Conservation (phyloP, 2,113 vertebrate genomes). For the Podarcis cretensis region DNA sequence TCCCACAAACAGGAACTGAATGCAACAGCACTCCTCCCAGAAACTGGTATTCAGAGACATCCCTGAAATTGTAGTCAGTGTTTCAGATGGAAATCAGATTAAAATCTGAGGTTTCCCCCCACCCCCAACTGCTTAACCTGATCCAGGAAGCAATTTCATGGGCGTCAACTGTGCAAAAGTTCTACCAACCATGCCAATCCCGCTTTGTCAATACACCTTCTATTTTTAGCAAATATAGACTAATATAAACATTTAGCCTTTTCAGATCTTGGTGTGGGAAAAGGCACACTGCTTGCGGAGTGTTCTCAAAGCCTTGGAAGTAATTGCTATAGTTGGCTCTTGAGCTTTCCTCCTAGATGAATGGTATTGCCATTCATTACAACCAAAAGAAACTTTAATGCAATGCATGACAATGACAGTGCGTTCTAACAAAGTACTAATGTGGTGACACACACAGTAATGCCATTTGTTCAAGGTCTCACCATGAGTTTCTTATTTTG, state of each 20-base stretch:
- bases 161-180: not conserved
- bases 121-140: not conserved
- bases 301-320: not conserved
- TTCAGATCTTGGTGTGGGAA: not conserved
- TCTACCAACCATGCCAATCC: not conserved
- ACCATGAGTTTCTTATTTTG: not conserved
- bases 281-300: fast-evolving
- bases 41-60: too few species aligned
- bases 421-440: not conserved
- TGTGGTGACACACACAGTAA: not conserved
- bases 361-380: not conserved
- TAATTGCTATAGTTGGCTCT: not conserved
- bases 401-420: not conserved
- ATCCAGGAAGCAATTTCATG: conserved; percentile 1
- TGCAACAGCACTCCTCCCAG: too few species aligned
- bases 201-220: not conserved
- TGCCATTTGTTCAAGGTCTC: not conserved
- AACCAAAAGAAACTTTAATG: not conserved
- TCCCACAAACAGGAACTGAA: too few species aligned
- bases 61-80: not conserved
- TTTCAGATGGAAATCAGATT: not conserved
- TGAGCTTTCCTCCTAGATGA: not conserved
- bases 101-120: not conserved
- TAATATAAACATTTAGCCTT: fast-evolving
- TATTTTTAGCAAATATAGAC: conserved; percentile 1